Base-by-base conservation (phyloP, 2,888 invertebrate species). In the Epirrita christyi region DNA sequence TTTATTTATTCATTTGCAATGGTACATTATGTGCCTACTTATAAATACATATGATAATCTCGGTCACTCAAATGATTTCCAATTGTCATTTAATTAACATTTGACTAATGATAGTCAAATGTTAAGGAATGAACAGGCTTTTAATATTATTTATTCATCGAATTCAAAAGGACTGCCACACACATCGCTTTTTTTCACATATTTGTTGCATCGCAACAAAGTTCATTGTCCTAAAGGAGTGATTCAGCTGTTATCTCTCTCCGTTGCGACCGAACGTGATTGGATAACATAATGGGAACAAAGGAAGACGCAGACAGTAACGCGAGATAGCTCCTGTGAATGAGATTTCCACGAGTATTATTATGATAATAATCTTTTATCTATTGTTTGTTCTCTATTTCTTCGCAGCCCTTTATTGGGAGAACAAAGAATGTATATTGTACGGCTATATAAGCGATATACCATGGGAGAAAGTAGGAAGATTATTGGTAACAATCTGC, bases 321-420 rank as follows among this genome's bases (percentile, higher is more conserved):
- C 73, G 67, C 61, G 71, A 73, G 71, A 78, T 80, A 79, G 79
- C 77, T 76, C 73, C 65, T 71, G 72, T 72, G 81, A 80, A 85
- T 84, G 84, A 83, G 83, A 77, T 80, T 81, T 81, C 75, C 78
- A 81, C 74, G 75, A 78, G 77, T 75, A 77, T 78, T 77, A 76
- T 72, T 76, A 78, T 73, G 75, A 78, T 77, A 78, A 76, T 83
- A 80, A 78, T 77, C 74, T 76, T 74, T 72, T 71, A 68, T 66
- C 69, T 68, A 72, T 76, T 79, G 78, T 78, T 75, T 73, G 74
- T 70, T 67, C 68, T 70, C 68, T 51, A 55, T 71, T 66, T 70
- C 71, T 59, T 54, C 64, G 68, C 62, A 66, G 61, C 61, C 72
- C 70, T 70, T 67, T 71, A 78, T 78, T 73, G 70, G 64, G 54